These are phyloP conservation scores for Todiramphus saurophagus DNA, from an alignment of 2,113 vertebrate species.

Conservation along the genomic window DNA sequence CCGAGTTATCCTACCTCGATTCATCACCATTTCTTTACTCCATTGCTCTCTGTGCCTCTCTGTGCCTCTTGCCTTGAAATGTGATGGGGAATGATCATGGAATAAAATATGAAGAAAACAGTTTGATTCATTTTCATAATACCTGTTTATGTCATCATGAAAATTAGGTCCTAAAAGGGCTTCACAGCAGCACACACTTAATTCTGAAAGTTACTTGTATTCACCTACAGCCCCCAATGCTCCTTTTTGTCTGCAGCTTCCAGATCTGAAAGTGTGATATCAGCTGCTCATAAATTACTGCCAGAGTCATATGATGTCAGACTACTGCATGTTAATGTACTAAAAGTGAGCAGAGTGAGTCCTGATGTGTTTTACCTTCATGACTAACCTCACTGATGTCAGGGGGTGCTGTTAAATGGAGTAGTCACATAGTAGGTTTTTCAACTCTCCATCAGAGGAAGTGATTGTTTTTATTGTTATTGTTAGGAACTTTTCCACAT, in stretches of 20 bases:
- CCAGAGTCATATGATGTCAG: neutral
- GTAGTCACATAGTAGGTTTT: neutral
- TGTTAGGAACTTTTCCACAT: conserved; percentile 70
- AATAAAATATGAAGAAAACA: neutral
- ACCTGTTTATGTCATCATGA: neutral
- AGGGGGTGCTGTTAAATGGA: neutral
- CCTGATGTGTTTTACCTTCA: neutral
- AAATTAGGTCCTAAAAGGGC: neutral
- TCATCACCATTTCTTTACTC: neutral
- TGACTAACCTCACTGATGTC: neutral
- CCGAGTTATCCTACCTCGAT: rapidly evolving
- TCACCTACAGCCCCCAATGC: neutral
- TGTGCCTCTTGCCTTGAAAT: neutral
- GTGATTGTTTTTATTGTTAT: conserved; percentile 54
- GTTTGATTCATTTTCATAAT: neutral
- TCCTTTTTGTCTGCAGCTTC: neutral
- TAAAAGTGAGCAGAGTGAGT: neutral
- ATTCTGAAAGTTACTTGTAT: neutral
- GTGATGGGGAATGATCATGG: no score
- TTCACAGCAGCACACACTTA: neutral
- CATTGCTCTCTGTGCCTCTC: neutral
- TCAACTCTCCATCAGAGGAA: neutral
- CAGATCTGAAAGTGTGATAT: neutral
- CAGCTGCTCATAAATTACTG: conserved; percentile 22
- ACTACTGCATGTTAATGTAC: neutral